Evolutionary conservation across 1,140 invertebrate species (phyloP).

Genomic region (Drosophila bifasciata): DNA sequence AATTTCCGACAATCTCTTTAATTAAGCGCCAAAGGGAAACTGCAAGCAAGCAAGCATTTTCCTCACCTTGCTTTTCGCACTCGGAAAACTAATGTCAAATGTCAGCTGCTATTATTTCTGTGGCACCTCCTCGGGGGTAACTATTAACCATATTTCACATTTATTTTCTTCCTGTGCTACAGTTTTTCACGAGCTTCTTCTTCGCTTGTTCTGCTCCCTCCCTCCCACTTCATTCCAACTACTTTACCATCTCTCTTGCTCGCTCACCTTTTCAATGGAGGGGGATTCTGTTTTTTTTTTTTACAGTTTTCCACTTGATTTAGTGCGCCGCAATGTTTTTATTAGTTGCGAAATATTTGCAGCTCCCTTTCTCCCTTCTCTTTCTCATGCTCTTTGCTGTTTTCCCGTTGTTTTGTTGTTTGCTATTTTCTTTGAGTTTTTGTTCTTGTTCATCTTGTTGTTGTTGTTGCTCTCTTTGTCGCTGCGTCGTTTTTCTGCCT

Average conservation of each 20-base stretch:
- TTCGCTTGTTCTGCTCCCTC: background rate
- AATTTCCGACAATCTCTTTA: slow-evolving; percentile 39
- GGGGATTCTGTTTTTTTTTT: slow-evolving; percentile 18
- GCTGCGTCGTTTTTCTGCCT: slow-evolving; percentile 7
- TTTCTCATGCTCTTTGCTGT: background rate
- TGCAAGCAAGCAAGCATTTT: slow-evolving; percentile 20
- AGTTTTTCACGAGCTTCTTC: background rate
- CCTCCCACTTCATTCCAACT: background rate
- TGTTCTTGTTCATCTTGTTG: background rate
- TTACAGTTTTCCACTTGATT: slow-evolving; percentile 72
- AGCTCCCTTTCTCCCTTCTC: slow-evolving; percentile 10
- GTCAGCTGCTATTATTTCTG: slow-evolving; percentile 49
- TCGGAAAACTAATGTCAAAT: slow-evolving; percentile 56
- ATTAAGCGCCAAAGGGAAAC: slow-evolving; percentile 26
- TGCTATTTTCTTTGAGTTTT: background rate
- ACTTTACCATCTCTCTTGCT: slow-evolving; percentile 12
- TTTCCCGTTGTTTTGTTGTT: background rate
- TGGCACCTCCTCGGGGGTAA: slow-evolving; percentile 17
- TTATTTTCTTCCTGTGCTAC: slow-evolving; percentile 25
- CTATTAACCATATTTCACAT: slow-evolving; percentile 53
- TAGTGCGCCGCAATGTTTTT: slow-evolving; percentile 71
- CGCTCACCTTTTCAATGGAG: slow-evolving; percentile 29
- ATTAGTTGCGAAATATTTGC: slow-evolving; percentile 74
- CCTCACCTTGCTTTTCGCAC: slow-evolving; percentile 8
- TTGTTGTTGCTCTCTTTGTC: background rate